Evolutionary conservation across 2,888 invertebrate genomes (phyloP), one percentile per base, ranked within the genome.

Genomic region (Agrypnus murinus): DNA sequence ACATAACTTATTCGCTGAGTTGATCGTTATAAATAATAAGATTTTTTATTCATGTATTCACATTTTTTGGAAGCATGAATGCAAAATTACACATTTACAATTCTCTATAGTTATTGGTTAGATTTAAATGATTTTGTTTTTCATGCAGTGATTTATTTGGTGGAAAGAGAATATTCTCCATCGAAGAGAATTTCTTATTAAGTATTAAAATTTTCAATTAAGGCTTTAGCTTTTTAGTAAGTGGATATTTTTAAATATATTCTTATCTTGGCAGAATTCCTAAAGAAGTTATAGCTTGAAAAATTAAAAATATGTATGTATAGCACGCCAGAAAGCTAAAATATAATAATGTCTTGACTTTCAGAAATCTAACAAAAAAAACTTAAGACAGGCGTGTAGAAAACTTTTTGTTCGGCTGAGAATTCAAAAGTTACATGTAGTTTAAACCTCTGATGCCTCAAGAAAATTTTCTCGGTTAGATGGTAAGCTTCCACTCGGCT

Each of bases 61-160:
- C 45, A 25, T 19, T 60, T 19, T 60, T 59, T 60, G 14, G 45
- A 45, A 1, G 40, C 45, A 45, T 60, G 60, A 60, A 60, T 60
- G 15, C 12, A 45, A 60, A 60, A 60, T 45, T 60, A 46, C 45
- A 32, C 31, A 60, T 60, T 60, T 60, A 45, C 45, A 60, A 60
- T 60, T 46, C 45, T 31, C 50, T 7, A 45, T 60, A 60, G 60
- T 60, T 60, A 60, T 60, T 60, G 60, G 60, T 60, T 60, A 17
- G 60, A 60, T 46, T 36, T 58, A 50, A n/a, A 50, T 4, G 25
- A 12, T 31, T 50, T 50, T 50, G 50, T 50, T 50, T 50, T 50
- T 25, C 50, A 31, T 60, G n/a, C 32, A 12, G 17, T 60, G 60
- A 60, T 60, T 60, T 60, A 60, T 60, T 15, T 17, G n/a, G 31